Evolutionary conservation across 2,888 invertebrate genomes (phyloP), one percentile per base, ranked within the genome.

Genomic region (Athalia cordata): DNA sequence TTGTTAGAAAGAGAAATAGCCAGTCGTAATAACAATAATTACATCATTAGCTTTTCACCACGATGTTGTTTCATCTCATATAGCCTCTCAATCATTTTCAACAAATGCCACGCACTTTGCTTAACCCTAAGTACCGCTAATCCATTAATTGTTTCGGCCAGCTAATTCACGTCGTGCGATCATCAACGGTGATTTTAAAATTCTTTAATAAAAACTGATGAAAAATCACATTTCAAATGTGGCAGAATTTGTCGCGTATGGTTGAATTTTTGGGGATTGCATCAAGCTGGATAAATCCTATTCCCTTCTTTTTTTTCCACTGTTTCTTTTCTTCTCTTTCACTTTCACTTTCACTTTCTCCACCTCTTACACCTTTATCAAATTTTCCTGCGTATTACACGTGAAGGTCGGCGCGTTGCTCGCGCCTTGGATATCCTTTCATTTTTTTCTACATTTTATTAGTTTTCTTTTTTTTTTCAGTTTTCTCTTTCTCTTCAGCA

Each of bases 1-100:
- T 87, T 86, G 87, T 86, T 86, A 82, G 83, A 85, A 85, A 84
- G 87, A 88, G 86, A 87, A 88, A 88, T 86, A 86, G 81, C 83
- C 72, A 47, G 59, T 59, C 47, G 72, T 72, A 59, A 72, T 72
- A 72, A 72, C 59, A 72, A 72, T 72, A 59, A 72, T 72, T 59
- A 72, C 59, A 59, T 72, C 86, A 85, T 88, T 87, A 88, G 87
- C 84, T 86, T 86, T 72, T 72, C 72, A 52, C 13, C 47, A 55
- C 29, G 72, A 72, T 57, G 72, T 47, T 72, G 81, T 85, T 86
- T 86, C 85, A 84, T 85, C 85, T 82, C 83, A 29, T 29, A 2
- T 81, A 80, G 76, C 79, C 72, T 72, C 72, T 72, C 72, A 59
- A 72, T 72, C 72, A 72, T 47, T 72, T 57, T 72, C 72, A 59